These are phyloP conservation scores for Arctocebus calabarensis DNA, from an alignment of 2,797 vertebrate genomes.

Conservation along the genomic window DNA sequence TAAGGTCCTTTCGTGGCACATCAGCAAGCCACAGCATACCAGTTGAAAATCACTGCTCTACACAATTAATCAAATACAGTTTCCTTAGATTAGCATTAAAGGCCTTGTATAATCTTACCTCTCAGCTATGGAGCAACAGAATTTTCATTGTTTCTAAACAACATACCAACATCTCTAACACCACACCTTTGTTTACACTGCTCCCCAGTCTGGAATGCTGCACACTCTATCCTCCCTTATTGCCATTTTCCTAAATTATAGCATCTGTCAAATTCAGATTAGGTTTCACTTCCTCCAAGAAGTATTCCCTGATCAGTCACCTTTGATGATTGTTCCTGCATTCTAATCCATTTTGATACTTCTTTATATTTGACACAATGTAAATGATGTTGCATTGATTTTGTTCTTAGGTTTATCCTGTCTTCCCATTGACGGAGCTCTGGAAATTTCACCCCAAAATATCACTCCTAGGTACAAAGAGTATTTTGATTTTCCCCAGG, in stretches of 20 bases:
- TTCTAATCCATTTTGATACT: constrained; percentile 41
- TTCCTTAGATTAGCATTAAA: constrained; percentile 53
- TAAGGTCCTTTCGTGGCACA: too few species aligned
- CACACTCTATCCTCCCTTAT: constrained; percentile 40
- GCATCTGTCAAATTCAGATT: constrained; percentile 40
- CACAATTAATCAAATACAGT: background rate
- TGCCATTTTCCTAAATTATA: constrained; percentile 64
- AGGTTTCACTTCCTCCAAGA: constrained; percentile 68
- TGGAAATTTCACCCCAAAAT: too few species aligned
- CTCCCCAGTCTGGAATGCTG: constrained; percentile 68
- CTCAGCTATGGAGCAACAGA: constrained; percentile 49
- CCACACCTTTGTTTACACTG: constrained; percentile 71
- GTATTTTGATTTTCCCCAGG: too few species aligned
- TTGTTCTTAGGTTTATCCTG: constrained; percentile 30
- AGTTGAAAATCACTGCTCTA: too few species aligned
- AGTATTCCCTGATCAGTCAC: constrained; percentile 56
- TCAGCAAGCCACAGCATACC: too few species aligned
- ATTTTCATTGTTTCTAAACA: constrained; percentile 68
- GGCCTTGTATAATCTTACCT: constrained; percentile 31
- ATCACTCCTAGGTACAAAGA: too few species aligned
- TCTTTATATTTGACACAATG: background rate
- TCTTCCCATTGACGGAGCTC: background rate
- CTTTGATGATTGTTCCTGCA: constrained; percentile 30
- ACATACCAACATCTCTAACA: constrained; percentile 58
- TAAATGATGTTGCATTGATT: constrained; percentile 28